A percentile compares a stretch with the other conserved stretches of the same genome.
phyloP scores from a whole-genome alignment of 2,113 vertebrate species.

The Felis chaus region DNA sequence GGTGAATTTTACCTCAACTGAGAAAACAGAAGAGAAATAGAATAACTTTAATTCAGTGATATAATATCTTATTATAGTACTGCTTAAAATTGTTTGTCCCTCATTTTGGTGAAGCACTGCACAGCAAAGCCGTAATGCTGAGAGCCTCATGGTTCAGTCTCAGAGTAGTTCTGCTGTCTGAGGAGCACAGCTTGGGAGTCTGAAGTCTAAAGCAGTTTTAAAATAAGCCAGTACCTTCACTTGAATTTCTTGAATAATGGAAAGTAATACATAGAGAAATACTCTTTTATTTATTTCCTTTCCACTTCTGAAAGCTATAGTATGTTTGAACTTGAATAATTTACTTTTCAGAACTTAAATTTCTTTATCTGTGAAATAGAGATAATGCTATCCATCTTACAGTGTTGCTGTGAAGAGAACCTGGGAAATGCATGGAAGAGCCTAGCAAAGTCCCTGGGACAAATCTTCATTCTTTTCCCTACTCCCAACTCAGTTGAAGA shows the following conservation, averaged over 20 bases:
- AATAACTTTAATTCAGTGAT: neutral
- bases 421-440: neutral
- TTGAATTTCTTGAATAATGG: neutral
- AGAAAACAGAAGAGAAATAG: neutral
- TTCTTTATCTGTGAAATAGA: neutral
- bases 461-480: neutral
- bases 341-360: neutral
- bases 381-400: neutral
- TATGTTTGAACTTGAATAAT: neutral
- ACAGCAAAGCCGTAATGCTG: neutral
- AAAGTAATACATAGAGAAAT: neutral
- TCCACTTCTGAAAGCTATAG: neutral
- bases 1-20: neutral
- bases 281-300: neutral
- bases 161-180: neutral
- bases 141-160: neutral
- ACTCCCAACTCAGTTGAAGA: neutral
- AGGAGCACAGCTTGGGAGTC: fast-evolving
- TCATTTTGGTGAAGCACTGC: neutral
- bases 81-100: neutral
- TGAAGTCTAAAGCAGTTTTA: neutral
- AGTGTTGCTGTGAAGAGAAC: neutral
- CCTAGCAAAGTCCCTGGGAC: neutral
- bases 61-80: neutral
- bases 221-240: neutral